Base-by-base conservation (phyloP, 2,888 invertebrate species). In the Dioctria rufipes region DNA sequence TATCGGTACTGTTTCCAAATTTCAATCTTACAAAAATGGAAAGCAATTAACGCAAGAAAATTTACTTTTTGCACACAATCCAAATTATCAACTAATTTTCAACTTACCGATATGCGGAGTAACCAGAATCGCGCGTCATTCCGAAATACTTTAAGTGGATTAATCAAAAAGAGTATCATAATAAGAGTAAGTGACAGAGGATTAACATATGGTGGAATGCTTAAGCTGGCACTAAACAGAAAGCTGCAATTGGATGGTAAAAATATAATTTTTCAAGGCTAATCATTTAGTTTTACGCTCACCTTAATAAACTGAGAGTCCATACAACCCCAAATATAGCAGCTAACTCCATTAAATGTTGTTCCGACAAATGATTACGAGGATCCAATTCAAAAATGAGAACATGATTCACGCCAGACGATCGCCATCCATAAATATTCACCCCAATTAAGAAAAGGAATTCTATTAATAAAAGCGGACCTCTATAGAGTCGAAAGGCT, bases 321-420 rank as follows among this genome's bases (percentile, higher is more conserved):
- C 98, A 99, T 2, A 98, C 93, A 1, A 98, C 97, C 5, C 97
- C 98, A 83, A 98, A 95, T 79, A 98, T 95, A 0, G 97, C 95
- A 0, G 98, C 96, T 85, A 97, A 89, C 89, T 98, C 98, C 93
- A 98, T 96, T 60, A 99, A 91, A 89, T 98, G 96, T 86, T 98
- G 98, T 85, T 98, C 98, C 0, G 95, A 95, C 0, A 96, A 90
- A 89, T 98, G 98, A 89, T 98, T 97, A 80, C 98, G 91, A 0
- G 98, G 98, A 89, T 99, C 98, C 85, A 99, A 90, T 88, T 98
- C 98, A 89, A 99, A 99, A 84, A 99, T 99, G 2, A 99, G 91
- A 0, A 99, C 98, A 88, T 99, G 98, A 90, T 98, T 98, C 11
- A 99, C 98, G 3, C 99, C 98, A 0, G 98, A 97, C 0, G 97